A percentile compares a stretch with the other conserved stretches of the same genome.
phyloP scores from a whole-genome alignment of 2,888 invertebrate genomes.

The Bombylius major region DNA sequence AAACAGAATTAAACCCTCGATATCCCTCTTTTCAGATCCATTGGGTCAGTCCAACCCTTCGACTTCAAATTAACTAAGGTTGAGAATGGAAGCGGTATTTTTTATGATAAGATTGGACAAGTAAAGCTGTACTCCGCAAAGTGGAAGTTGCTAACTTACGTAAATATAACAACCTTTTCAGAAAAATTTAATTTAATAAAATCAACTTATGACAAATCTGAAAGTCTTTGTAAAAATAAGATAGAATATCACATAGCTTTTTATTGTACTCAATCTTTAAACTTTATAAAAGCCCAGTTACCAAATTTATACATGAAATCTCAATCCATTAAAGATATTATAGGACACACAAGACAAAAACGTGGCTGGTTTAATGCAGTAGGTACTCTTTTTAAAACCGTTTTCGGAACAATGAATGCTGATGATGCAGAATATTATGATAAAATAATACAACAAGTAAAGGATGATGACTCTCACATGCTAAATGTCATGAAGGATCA shows the following conservation, averaged over 20 bases:
- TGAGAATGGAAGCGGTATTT: conserved; percentile 8
- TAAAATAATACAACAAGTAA: conserved; percentile 12
- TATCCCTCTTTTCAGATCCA: not conserved
- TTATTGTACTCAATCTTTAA: conserved; percentile 1
- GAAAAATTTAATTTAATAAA: not conserved
- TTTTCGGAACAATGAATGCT: conserved; percentile 6
- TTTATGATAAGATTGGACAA: conserved; percentile 9
- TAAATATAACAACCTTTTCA: not conserved
- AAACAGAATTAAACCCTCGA: conserved; percentile 1
- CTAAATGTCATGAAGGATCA: conserved; percentile 14
- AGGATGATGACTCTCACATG: conserved; percentile 10
- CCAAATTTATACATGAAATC: conserved; percentile 1
- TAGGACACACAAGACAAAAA: not conserved
- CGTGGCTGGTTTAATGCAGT: conserved; percentile 2
- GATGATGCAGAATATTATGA: conserved; percentile 12
- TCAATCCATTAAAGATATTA: not conserved
- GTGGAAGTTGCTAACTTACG: conserved; percentile 3
- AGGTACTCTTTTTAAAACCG: conserved; percentile 4
- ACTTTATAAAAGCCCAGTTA: conserved; percentile 2
- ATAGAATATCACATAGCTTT: not conserved
- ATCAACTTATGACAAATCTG: not conserved
- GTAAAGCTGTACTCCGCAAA: conserved; percentile 4
- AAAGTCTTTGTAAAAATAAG: not conserved
- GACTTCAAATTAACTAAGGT: not conserved
- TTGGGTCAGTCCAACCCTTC: not conserved